phyloP scores from a whole-genome alignment of 2,113 vertebrate species.

The Passer domesticus region DNA sequence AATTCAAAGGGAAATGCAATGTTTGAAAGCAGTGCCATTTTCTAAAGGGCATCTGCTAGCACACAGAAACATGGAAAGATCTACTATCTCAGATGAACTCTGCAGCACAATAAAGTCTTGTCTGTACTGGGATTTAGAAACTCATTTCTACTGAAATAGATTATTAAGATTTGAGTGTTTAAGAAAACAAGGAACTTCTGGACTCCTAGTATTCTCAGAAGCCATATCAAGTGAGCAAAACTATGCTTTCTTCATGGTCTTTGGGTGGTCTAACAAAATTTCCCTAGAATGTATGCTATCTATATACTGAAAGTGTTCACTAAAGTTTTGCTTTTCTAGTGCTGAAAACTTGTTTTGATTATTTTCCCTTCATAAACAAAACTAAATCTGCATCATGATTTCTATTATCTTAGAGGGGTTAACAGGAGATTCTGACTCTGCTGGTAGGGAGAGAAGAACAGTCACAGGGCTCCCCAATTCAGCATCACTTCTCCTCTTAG shows the following conservation, averaged over 20 bases:
- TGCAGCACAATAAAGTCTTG: background rate
- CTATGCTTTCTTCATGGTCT: background rate
- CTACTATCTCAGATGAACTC: background rate
- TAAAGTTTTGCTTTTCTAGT: background rate
- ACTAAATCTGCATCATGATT: background rate
- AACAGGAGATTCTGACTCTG: background rate
- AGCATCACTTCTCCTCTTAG: background rate
- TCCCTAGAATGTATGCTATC: background rate
- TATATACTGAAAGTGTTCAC: background rate
- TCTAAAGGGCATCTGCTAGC: slow-evolving; percentile 11
- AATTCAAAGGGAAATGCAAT: slow-evolving; percentile 40
- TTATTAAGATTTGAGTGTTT: background rate
- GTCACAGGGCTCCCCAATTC: background rate
- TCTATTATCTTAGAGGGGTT: background rate
- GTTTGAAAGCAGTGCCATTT: background rate
- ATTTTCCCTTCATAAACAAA: background rate
- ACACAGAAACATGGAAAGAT: background rate
- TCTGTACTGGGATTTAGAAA: background rate
- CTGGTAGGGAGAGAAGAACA: background rate
- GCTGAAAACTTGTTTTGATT: background rate
- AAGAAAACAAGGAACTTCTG: background rate
- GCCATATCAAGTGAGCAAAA: background rate
- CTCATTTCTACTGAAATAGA: background rate
- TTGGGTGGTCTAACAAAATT: background rate
- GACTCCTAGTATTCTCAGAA: background rate